phyloP scores from a whole-genome alignment of 2,113 vertebrate species.

The Paraplagusia blochii region DNA sequence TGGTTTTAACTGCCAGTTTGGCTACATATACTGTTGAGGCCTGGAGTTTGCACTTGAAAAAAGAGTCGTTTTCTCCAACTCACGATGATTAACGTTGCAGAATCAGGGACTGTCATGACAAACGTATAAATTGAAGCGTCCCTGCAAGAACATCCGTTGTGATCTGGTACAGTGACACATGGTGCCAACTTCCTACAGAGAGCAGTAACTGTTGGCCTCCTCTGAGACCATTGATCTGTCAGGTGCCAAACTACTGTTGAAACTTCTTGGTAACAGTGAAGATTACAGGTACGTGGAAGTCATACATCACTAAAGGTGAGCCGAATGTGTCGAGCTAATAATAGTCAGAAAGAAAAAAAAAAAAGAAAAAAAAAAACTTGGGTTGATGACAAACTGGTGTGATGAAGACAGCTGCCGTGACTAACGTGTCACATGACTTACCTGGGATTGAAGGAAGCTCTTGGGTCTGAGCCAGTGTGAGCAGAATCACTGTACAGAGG shows the following conservation, averaged over 20 bases:
- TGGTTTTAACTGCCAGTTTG: too few species aligned
- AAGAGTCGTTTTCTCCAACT: too few species aligned
- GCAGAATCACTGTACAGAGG: conserved; percentile 78
- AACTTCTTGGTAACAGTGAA: neutral
- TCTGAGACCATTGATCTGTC: neutral
- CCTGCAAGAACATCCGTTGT: neutral
- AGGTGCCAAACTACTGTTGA: neutral
- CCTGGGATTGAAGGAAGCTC: conserved; percentile 84
- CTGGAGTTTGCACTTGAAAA: too few species aligned
- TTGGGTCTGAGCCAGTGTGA: conserved; percentile 74
- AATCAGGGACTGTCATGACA: too few species aligned
- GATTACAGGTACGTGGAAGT: neutral
- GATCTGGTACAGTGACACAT: neutral
- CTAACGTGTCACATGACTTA: conserved; percentile 61
- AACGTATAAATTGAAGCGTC: too few species aligned
- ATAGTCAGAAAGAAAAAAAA: conserved; percentile 29
- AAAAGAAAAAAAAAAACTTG: conserved; percentile 19
- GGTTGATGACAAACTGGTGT: conserved; percentile 14
- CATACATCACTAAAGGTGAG: neutral
- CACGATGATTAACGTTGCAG: too few species aligned
- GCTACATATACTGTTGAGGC: too few species aligned
- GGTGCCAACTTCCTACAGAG: neutral
- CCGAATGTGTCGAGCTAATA: conserved; percentile 35
- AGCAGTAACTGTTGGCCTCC: neutral
- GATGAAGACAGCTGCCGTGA: conserved; percentile 14